A percentile compares a stretch with the other conserved stretches of the same genome.
phyloP scores from a whole-genome alignment of 2,888 invertebrate species.

The Hydraecia micacea region DNA sequence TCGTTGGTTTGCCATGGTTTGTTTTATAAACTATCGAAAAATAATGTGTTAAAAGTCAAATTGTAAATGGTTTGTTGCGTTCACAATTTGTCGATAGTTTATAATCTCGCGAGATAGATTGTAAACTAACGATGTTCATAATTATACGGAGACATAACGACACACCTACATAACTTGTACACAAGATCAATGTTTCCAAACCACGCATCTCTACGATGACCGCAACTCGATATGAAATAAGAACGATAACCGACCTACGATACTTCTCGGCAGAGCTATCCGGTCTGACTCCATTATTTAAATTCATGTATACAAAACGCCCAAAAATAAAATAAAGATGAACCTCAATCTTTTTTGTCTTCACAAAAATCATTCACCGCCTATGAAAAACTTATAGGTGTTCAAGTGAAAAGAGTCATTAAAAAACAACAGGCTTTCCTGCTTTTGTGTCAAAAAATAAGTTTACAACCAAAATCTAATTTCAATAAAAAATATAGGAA shows the following conservation, averaged over 20 bases:
- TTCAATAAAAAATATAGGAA: constrained; percentile 14
- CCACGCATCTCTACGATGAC: constrained; percentile 23
- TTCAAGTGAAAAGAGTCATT: too few relatives aligned
- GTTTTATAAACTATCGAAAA: neutral
- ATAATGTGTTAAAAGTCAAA: neutral
- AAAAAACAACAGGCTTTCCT: neutral
- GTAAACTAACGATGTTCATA: too few relatives aligned
- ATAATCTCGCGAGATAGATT: neutral
- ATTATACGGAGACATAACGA: too few relatives aligned
- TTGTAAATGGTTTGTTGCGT: neutral
- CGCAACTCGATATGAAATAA: constrained; percentile 31
- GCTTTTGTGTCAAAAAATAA: neutral
- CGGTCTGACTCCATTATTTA: constrained; percentile 41
- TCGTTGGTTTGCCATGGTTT: neutral
- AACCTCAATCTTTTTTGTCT: neutral
- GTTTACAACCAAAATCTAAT: constrained; percentile 6
- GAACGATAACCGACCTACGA: constrained; percentile 48
- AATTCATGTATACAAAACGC: constrained; percentile 9
- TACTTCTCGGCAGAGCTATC: constrained; percentile 22
- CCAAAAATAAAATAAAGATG: constrained; percentile 14
- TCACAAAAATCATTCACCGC: neutral
- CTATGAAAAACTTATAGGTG: neutral
- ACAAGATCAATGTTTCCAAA: constrained; percentile 21
- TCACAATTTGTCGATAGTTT: neutral
- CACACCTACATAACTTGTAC: neutral